Percentiles rank a stretch among this genome's conserved stretches.
phyloP scores from a whole-genome alignment of 2,888 invertebrate species.

The Sinotaia quadrata region DNA sequence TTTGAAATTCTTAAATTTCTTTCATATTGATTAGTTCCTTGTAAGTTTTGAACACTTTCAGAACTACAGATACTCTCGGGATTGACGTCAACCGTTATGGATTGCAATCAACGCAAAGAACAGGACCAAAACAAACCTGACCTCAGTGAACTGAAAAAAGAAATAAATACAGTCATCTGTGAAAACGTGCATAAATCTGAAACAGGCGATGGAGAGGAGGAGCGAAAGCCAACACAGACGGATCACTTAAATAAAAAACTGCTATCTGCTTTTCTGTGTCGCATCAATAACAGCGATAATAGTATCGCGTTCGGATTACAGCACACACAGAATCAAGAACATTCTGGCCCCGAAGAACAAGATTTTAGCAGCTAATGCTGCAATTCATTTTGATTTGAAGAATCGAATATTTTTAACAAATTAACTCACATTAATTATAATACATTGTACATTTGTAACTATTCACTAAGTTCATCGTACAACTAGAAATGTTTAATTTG shows the following conservation, averaged over 20 bases:
- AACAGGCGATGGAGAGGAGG: slow-evolving; percentile 7
- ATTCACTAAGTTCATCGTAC: too few species aligned
- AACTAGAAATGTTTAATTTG: too few species aligned
- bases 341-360: slow-evolving; percentile 9
- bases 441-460: too few species aligned
- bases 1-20: too few species aligned
- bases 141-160: slow-evolving; percentile 15
- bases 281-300: slow-evolving; percentile 41
- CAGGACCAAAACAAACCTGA: neutral
- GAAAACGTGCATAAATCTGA: slow-evolving; percentile 4
- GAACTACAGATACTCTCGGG: too few species aligned
- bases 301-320: slow-evolving; percentile 37
- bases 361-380: slow-evolving; percentile 1
- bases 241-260: slow-evolving; percentile 50
- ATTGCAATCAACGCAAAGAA: too few species aligned
- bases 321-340: slow-evolving; percentile 21
- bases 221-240: slow-evolving; percentile 44
- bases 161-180: slow-evolving; percentile 19
- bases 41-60: too few species aligned
- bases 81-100: too few species aligned
- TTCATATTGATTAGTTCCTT: too few species aligned
- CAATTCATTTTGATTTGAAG: too few species aligned
- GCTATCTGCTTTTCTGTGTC: slow-evolving; percentile 43
- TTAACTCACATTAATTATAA: too few species aligned
- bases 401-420: too few species aligned